These are phyloP conservation scores for Smittia aterrima DNA, from an alignment of 2,888 invertebrate genomes.

Conservation along the genomic window DNA sequence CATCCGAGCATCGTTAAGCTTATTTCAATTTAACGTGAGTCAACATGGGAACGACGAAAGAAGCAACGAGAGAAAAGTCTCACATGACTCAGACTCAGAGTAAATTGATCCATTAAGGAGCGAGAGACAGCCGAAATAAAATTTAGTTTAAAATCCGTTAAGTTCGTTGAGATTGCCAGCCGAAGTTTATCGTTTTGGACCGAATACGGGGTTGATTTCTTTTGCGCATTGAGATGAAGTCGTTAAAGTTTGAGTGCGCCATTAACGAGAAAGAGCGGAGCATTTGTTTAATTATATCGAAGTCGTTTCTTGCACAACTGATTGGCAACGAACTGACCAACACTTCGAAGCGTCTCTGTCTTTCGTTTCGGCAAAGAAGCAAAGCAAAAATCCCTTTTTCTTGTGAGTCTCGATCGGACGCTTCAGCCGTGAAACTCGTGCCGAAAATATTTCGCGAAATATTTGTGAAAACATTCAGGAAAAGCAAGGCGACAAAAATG, in stretches of 20 bases:
- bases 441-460: not conserved
- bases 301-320: too few relatives aligned
- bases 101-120: not conserved
- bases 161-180: not conserved
- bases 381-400: not conserved
- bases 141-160: slow-evolving; percentile 1
- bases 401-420: not conserved
- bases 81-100: not conserved
- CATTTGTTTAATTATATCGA: not conserved
- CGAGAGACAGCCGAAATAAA: not conserved
- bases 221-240: not conserved
- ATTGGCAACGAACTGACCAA: too few relatives aligned
- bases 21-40: not conserved
- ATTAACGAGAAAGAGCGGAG: not conserved
- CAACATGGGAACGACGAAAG: not conserved
- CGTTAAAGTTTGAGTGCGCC: not conserved
- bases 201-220: not conserved
- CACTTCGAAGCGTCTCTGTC: too few relatives aligned
- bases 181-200: slow-evolving; percentile 1
- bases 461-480: not conserved
- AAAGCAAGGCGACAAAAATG: too few relatives aligned
- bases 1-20: not conserved
- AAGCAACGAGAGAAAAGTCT: not conserved
- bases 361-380: too few relatives aligned
- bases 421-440: not conserved